These are phyloP conservation scores for Tiaroga cobitis DNA, from an alignment of 2,797 vertebrate species.

Conservation along the genomic window DNA sequence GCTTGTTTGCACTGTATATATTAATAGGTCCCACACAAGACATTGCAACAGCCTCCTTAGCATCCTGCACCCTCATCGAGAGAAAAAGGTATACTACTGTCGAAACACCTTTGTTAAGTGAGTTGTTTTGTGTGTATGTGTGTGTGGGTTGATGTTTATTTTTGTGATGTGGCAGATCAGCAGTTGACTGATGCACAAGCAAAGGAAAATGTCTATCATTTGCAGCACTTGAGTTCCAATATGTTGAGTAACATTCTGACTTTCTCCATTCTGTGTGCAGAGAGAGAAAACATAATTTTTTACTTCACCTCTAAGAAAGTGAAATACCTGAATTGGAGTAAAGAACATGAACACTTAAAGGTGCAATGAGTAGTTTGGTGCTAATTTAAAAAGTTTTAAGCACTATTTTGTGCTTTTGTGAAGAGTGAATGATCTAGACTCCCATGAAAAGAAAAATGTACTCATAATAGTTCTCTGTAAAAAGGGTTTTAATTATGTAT, in stretches of 20 bases:
- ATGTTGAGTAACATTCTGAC: slow-evolving; percentile 31
- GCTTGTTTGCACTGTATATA: slow-evolving; percentile 25
- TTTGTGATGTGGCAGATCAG: slow-evolving; percentile 40
- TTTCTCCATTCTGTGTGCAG: not conserved
- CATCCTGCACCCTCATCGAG: not conserved
- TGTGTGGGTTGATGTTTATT: slow-evolving; percentile 41
- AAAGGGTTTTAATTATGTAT: not conserved
- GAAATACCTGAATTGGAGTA: not conserved
- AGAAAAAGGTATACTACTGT: not conserved
- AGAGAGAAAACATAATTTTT: not conserved
- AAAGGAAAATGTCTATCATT: slow-evolving; percentile 43
- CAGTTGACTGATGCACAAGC: slow-evolving; percentile 41
- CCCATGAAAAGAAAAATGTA: not conserved
- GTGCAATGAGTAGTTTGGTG: not conserved
- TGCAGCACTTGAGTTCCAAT: slow-evolving; percentile 26
- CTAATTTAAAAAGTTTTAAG: not conserved
- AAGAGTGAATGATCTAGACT: not conserved
- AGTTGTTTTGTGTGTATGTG: slow-evolving; percentile 6
- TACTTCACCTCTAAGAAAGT: not conserved
- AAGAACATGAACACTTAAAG: not conserved
- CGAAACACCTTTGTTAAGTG: slow-evolving; percentile 32
- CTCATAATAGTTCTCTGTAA: not conserved
- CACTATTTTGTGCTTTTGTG: not conserved
- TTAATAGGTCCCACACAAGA: slow-evolving; percentile 33
- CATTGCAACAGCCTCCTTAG: slow-evolving; percentile 10